These are phyloP conservation scores for Sinocyclocheilus maitianheensis DNA, from an alignment of 2,113 vertebrate genomes.

Conservation along the genomic window DNA sequence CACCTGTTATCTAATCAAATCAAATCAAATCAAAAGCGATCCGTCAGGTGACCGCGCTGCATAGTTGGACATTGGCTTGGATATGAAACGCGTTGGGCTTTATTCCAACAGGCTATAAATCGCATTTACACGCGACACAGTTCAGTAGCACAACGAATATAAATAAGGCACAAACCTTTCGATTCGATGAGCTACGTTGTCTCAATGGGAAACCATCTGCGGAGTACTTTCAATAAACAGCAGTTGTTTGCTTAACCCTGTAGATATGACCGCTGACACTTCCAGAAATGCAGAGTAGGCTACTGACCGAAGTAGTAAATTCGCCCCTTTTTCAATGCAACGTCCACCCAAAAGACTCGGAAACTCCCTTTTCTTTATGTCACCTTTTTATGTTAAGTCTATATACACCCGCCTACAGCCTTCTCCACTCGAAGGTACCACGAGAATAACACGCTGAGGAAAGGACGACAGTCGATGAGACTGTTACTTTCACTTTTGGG, in stretches of 20 bases:
- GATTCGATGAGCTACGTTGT: background rate
- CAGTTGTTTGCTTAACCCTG: background rate
- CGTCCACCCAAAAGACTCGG: constrained; percentile 19
- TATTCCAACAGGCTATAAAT: background rate
- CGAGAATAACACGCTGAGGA: background rate
- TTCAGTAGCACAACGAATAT: background rate
- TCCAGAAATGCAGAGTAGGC: background rate
- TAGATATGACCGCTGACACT: background rate
- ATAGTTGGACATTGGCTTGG: background rate
- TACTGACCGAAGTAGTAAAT: background rate
- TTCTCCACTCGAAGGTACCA: background rate
- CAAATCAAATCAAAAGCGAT: background rate
- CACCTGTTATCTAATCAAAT: background rate
- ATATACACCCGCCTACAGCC: background rate
- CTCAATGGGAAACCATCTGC: background rate
- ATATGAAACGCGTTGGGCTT: background rate
- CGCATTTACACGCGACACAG: background rate
- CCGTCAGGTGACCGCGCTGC: background rate
- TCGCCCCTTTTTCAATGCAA: constrained; percentile 14
- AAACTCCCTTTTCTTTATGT: constrained; percentile 34
- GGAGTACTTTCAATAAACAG: background rate
- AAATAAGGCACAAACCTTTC: constrained; percentile 28
- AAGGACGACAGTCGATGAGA: background rate
- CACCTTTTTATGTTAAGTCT: constrained; percentile 4
- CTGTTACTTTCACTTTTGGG: constrained; percentile 25